Evolutionary conservation across 2,888 invertebrate species (phyloP).

Genomic region (Bimastos eiseni): DNA sequence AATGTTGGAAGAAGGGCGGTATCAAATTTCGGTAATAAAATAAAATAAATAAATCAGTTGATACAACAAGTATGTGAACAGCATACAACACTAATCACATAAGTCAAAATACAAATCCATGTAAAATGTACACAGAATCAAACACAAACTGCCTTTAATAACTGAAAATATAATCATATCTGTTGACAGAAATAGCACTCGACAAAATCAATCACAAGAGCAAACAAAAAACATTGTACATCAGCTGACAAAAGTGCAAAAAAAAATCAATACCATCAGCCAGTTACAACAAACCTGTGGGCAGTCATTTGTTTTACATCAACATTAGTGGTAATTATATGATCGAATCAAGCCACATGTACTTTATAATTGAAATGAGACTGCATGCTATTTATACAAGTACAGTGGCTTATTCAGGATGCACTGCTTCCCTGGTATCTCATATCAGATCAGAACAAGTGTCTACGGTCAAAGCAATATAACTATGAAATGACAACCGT

Average conservation of each 20-base stretch:
- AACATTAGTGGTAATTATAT: neutral
- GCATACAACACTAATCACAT: neutral
- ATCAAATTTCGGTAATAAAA: too few species aligned
- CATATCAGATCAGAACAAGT: too few species aligned
- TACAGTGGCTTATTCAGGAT: too few species aligned
- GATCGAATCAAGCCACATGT: neutral
- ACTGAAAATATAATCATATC: neutral
- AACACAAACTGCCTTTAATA: neutral
- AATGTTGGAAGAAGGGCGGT: too few species aligned
- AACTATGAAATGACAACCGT: too few species aligned
- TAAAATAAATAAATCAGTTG: neutral
- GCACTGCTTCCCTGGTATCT: too few species aligned
- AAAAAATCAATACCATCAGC: neutral
- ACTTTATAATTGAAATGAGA: too few species aligned
- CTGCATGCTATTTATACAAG: too few species aligned
- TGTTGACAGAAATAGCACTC: neutral
- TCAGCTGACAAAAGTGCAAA: conserved; percentile 3
- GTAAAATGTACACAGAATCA: neutral
- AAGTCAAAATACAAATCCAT: too few species aligned
- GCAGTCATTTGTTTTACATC: neutral
- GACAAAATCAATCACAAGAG: neutral
- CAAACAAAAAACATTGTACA: neutral
- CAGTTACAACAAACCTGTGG: neutral
- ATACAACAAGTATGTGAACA: neutral
- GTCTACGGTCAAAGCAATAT: too few species aligned